Percentiles rank a stretch among this genome's conserved stretches.
phyloP scores from a whole-genome alignment of 2,888 invertebrate genomes.

The Brachynemurus nebulosus region DNA sequence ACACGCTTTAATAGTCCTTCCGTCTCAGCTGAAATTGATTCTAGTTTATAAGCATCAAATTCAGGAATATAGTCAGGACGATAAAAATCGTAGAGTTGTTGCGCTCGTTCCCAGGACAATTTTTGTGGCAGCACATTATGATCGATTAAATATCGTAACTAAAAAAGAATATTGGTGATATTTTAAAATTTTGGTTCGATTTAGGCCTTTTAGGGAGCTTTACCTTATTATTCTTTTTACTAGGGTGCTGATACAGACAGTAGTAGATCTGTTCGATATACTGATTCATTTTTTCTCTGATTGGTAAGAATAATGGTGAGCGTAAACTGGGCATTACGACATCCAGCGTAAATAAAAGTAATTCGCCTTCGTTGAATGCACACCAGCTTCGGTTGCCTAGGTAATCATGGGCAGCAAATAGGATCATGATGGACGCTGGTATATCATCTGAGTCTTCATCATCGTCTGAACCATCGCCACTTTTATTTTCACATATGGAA shows the following conservation, averaged over 20 bases:
- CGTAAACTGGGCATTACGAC: constrained; percentile 54
- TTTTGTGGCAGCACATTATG: constrained; percentile 59
- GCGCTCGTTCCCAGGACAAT: constrained; percentile 59
- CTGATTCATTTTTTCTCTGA: constrained; percentile 55
- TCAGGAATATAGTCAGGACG: constrained; percentile 67
- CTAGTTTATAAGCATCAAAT: constrained; percentile 59
- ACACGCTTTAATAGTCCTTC: constrained; percentile 60
- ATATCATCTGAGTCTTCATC: constrained; percentile 42
- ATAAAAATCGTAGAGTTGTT: constrained; percentile 67
- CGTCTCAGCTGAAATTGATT: constrained; percentile 70
- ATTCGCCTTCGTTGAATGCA: constrained; percentile 57
- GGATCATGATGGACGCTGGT: constrained; percentile 57
- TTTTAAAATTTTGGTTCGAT: background rate
- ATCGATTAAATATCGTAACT: constrained; percentile 51
- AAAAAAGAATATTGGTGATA: background rate
- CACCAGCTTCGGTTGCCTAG: constrained; percentile 72
- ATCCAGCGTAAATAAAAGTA: constrained; percentile 65
- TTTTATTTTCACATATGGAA: constrained; percentile 26
- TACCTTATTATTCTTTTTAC: constrained; percentile 46
- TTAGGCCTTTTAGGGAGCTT: too few species aligned
- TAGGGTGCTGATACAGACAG: constrained; percentile 76
- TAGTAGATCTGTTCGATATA: constrained; percentile 75
- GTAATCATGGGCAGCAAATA: constrained; percentile 75
- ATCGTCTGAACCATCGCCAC: constrained; percentile 20
- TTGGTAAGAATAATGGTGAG: constrained; percentile 46